Evolutionary conservation across 2,888 invertebrate genomes (phyloP).

Genomic region (Brachyptera putata): DNA sequence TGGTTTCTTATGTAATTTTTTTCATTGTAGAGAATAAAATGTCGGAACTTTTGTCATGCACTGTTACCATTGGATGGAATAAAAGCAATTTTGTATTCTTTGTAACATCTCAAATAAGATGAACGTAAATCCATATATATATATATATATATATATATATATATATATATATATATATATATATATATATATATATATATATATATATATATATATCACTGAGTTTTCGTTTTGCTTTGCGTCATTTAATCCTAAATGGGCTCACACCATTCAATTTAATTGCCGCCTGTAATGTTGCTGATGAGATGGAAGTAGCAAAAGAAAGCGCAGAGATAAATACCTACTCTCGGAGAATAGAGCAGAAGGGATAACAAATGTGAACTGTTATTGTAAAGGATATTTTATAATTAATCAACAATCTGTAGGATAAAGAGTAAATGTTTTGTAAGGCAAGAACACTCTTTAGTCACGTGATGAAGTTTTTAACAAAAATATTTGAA

Average conservation of each 20-base stretch:
- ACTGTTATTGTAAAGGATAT: not conserved
- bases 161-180: too few relatives aligned
- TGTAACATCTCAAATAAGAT: not conserved
- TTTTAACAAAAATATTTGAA: not conserved
- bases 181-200: too few relatives aligned
- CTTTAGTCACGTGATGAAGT: not conserved
- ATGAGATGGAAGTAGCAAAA: slow-evolving; percentile 1
- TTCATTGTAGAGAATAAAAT: not conserved
- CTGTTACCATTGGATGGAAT: slow-evolving; percentile 5
- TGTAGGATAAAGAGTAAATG: slow-evolving; percentile 18
- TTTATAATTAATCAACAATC: not conserved
- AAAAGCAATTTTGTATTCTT: slow-evolving; percentile 13
- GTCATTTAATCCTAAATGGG: slow-evolving; percentile 30
- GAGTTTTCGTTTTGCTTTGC: slow-evolving; percentile 6
- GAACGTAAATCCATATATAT: not conserved
- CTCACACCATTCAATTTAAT: slow-evolving; percentile 28
- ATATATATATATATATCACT: too few relatives aligned
- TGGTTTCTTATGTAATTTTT: too few relatives aligned
- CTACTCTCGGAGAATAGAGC: not conserved
- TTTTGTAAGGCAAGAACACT: not conserved
- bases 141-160: too few relatives aligned
- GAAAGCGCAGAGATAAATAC: slow-evolving; percentile 8
- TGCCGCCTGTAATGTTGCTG: slow-evolving; percentile 26
- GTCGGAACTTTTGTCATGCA: not conserved
- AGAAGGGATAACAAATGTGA: not conserved